Conservation (phyloP, 2,888 invertebrate species). For the Dromius quadrimaculatus region DNA sequence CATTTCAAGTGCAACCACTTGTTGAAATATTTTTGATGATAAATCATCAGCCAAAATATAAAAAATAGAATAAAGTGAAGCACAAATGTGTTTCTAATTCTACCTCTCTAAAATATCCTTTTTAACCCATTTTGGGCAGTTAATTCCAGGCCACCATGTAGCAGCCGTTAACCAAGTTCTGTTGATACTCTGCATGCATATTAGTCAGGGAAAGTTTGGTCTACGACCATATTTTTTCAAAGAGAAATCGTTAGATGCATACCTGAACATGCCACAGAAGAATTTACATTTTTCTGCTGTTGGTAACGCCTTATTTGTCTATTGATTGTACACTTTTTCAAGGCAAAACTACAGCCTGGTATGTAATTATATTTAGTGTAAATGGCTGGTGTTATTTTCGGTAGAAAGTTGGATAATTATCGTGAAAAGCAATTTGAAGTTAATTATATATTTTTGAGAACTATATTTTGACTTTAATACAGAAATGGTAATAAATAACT, state of each 20-base stretch:
- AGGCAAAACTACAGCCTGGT: constrained; percentile 14
- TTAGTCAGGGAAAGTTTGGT: constrained; percentile 20
- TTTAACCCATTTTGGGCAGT: no score
- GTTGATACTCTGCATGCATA: constrained; percentile 1
- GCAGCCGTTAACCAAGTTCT: constrained; percentile 5
- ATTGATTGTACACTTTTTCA: constrained; percentile 19
- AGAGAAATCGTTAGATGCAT: constrained; percentile 13
- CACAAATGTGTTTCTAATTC: no score
- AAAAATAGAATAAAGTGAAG: no score
- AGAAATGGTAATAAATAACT: constrained; percentile 1
- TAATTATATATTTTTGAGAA: neutral
- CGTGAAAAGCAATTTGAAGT: neutral
- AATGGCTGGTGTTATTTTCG: constrained; percentile 21
- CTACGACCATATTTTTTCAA: constrained; percentile 15
- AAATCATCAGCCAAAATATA: no score
- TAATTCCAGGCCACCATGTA: no score
- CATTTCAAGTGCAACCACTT: no score
- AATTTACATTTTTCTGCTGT: constrained; percentile 38
- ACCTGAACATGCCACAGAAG: constrained; percentile 8
- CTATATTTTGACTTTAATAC: neutral
- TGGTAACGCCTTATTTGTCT: constrained; percentile 23
- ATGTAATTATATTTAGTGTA: constrained; percentile 25
- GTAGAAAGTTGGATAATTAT: constrained; percentile 14
- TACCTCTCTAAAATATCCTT: no score
- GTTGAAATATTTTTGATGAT: no score